Conservation (phyloP, 2,888 invertebrate species). For the Ptychoptera contaminata region DNA sequence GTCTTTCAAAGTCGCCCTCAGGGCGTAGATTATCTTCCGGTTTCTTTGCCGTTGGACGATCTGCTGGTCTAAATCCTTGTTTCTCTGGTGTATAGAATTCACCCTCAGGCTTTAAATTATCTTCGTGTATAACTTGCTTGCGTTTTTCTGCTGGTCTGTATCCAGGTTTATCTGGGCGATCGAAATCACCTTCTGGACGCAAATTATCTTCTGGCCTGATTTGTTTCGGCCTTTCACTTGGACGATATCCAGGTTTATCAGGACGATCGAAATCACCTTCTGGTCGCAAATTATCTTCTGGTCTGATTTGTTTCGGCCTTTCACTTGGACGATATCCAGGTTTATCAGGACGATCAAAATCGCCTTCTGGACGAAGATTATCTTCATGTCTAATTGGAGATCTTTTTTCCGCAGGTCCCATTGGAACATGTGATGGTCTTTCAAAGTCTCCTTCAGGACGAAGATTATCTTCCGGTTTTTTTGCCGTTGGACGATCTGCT, state of each 20-base stretch:
- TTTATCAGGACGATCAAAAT: slow-evolving; percentile 21
- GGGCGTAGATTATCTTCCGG: slow-evolving; percentile 34
- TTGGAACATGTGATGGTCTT: slow-evolving; percentile 24
- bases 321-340: slow-evolving; percentile 32
- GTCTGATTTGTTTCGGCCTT: slow-evolving; percentile 29
- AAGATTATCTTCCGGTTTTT: slow-evolving; percentile 39
- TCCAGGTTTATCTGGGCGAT: slow-evolving; percentile 28
- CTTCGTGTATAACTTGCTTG: slow-evolving; percentile 23
- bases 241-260: slow-evolving; percentile 23
- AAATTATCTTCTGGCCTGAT: slow-evolving; percentile 34
- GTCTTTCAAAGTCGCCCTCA: slow-evolving; percentile 27
- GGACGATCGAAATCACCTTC: slow-evolving; percentile 40
- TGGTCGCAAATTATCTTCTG: slow-evolving; percentile 36
- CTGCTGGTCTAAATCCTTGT: slow-evolving; percentile 28
- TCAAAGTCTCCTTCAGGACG: slow-evolving; percentile 35
- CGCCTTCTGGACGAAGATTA: slow-evolving; percentile 30
- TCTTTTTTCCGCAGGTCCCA: slow-evolving; percentile 2
- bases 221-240: slow-evolving; percentile 27
- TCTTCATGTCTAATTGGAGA: slow-evolving; percentile 5
- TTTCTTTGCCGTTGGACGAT: slow-evolving; percentile 26
- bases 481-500: slow-evolving; percentile 7
- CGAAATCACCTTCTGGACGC: slow-evolving; percentile 37
- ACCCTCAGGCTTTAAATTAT: slow-evolving; percentile 32
- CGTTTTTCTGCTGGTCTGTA: slow-evolving; percentile 31
- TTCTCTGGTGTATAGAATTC: slow-evolving; percentile 31